Conservation (phyloP, 1,140 invertebrate species). For the Gryon sp. region DNA sequence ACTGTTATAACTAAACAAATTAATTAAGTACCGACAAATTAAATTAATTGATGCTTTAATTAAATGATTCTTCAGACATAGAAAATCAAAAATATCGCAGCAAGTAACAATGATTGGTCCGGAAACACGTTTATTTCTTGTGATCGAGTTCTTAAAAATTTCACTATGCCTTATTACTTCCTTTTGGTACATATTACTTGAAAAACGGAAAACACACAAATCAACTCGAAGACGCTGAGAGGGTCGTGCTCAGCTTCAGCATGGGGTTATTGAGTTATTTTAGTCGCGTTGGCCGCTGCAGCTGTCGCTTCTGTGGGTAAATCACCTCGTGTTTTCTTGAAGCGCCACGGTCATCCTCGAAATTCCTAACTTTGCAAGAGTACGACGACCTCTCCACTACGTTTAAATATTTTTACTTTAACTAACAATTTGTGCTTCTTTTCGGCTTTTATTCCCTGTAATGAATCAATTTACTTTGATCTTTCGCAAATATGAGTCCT, state of each 20-base stretch:
- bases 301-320: constrained; percentile 69
- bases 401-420: constrained; percentile 10
- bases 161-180: constrained; percentile 6
- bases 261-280: constrained; percentile 72
- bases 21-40: too few species aligned
- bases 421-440: too few species aligned
- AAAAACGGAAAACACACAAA: constrained; percentile 62
- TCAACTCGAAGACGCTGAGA: constrained; percentile 44
- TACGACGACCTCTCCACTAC: constrained; percentile 72
- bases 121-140: constrained; percentile 21
- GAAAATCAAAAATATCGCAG: neutral
- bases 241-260: constrained; percentile 64
- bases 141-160: constrained; percentile 18
- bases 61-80: too few species aligned
- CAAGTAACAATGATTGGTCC: constrained; percentile 1
- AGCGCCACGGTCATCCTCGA: constrained; percentile 66
- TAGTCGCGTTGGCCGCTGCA: constrained; percentile 64
- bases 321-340: constrained; percentile 69
- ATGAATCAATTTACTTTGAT: too few species aligned
- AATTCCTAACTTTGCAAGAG: constrained; percentile 61
- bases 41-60: too few species aligned
- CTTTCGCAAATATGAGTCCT: too few species aligned
- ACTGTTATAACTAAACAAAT: too few species aligned
- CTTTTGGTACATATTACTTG: constrained; percentile 30
- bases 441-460: too few species aligned